Evolutionary conservation across 2,888 invertebrate genomes (phyloP).

Genomic region (Lucinisca nassula): DNA sequence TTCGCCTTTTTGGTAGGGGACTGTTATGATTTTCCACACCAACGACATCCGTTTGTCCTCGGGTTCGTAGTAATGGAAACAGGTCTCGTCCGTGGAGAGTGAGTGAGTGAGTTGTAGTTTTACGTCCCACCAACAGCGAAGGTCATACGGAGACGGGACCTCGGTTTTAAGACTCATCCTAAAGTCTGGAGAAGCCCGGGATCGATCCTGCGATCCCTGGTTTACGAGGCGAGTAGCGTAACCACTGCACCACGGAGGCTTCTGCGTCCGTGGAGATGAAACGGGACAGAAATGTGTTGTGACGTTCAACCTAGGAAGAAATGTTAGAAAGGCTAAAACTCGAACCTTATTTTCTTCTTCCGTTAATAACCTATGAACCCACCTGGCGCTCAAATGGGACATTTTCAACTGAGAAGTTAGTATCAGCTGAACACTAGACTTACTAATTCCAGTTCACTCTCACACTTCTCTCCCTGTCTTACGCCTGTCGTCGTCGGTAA

Average conservation of each 20-base stretch:
- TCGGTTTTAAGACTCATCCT: too few relatives aligned
- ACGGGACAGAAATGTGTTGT: neutral
- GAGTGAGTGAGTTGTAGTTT: too few relatives aligned
- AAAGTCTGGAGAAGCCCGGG: too few relatives aligned
- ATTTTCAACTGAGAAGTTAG: slow-evolving; percentile 22
- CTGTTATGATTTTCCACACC: slow-evolving; percentile 25
- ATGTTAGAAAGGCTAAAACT: neutral
- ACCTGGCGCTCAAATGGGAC: too few relatives aligned
- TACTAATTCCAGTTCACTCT: slow-evolving; percentile 9
- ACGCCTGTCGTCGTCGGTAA: slow-evolving; percentile 17
- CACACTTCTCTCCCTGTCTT: slow-evolving; percentile 22
- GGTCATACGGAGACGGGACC: too few relatives aligned
- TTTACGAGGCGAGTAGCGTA: too few relatives aligned
- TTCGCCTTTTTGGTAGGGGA: slow-evolving; percentile 19
- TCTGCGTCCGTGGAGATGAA: neutral
- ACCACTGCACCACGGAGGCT: too few relatives aligned
- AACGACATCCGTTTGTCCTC: slow-evolving; percentile 8
- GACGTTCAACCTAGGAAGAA: neutral
- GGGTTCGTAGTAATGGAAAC: slow-evolving; percentile 20
- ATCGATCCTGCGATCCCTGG: too few relatives aligned
- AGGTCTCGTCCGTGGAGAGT: slow-evolving; percentile 25
- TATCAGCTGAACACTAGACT: slow-evolving; percentile 10
- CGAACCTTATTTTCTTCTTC: neutral
- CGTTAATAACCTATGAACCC: neutral
- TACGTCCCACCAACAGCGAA: too few relatives aligned